phyloP scores from a whole-genome alignment of 2,113 vertebrate species.

The Macaca mulatta region DNA sequence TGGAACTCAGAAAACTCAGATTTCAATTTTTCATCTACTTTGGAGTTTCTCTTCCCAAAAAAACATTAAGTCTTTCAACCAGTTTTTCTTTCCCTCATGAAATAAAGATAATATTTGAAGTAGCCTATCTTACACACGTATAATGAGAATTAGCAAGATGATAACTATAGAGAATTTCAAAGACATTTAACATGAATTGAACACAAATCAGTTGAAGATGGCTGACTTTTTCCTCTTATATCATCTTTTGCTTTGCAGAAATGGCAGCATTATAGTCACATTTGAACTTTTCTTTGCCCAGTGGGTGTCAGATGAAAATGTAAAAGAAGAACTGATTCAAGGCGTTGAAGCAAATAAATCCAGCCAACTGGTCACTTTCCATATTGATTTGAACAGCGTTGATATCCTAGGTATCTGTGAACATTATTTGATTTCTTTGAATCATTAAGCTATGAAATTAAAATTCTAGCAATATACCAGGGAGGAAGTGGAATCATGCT shows the following conservation, averaged over 20 bases:
- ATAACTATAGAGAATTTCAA: neutral
- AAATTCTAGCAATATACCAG: slow-evolving; percentile 23
- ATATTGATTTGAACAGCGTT: slow-evolving; percentile 84
- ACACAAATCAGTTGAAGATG: slow-evolving; percentile 15
- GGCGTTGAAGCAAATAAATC: slow-evolving; percentile 77
- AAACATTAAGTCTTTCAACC: neutral
- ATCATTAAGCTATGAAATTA: slow-evolving; percentile 58
- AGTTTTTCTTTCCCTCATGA: neutral
- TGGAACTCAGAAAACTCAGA: neutral
- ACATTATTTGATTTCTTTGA: slow-evolving; percentile 55
- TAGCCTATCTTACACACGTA: neutral
- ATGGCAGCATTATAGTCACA: slow-evolving; percentile 79
- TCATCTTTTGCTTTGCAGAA: slow-evolving; percentile 76
- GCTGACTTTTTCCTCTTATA: slow-evolving; percentile 33
- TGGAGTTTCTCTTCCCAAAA: neutral
- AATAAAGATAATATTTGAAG: slow-evolving; percentile 6
- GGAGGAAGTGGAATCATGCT: neutral
- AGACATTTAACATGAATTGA: neutral
- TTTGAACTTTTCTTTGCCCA: slow-evolving; percentile 82
- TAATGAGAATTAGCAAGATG: neutral
- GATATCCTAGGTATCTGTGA: slow-evolving; percentile 83
- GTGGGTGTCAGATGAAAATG: slow-evolving; percentile 69
- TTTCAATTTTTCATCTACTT: neutral
- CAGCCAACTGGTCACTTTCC: slow-evolving; percentile 73
- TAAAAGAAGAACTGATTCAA: slow-evolving; percentile 80